Percentiles rank a stretch among this genome's conserved stretches.
phyloP scores from a whole-genome alignment of 2,113 vertebrate species.

The Jacana jacana region DNA sequence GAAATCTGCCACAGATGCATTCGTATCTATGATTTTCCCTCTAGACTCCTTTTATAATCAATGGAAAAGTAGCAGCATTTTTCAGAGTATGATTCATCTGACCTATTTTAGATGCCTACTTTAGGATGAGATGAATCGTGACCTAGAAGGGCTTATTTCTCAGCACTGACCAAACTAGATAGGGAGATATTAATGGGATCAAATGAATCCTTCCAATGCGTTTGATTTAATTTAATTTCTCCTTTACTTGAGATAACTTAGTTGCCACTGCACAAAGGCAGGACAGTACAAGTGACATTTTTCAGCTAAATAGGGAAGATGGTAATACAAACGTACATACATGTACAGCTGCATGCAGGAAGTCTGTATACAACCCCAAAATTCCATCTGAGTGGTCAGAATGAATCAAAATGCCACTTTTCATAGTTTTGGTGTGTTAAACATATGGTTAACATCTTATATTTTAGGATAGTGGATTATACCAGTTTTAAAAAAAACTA shows the following conservation, averaged over 20 bases:
- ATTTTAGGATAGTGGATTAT: not conserved
- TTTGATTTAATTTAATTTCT: not conserved
- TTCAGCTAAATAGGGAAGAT: not conserved
- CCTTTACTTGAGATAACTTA: not conserved
- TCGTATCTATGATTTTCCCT: not conserved
- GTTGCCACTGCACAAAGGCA: not conserved
- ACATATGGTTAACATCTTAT: not conserved
- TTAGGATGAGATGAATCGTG: not conserved
- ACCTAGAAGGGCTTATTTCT: not conserved
- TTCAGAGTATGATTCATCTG: slow-evolving; percentile 6
- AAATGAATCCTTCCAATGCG: not conserved
- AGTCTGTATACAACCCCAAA: not conserved
- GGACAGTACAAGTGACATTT: not conserved
- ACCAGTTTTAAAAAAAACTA: not conserved
- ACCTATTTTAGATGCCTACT: slow-evolving; percentile 4
- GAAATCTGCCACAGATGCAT: not conserved
- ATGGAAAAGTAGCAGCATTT: not conserved
- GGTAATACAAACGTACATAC: not conserved
- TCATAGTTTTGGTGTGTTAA: not conserved
- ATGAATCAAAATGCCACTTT: not conserved
- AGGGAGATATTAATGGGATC: not conserved
- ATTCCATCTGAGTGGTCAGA: not conserved
- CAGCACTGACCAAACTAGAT: not conserved
- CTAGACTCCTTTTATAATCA: not conserved
- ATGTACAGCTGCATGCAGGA: not conserved